phyloP scores from a whole-genome alignment of 2,113 vertebrate genomes.

The Podarcis muralis region DNA sequence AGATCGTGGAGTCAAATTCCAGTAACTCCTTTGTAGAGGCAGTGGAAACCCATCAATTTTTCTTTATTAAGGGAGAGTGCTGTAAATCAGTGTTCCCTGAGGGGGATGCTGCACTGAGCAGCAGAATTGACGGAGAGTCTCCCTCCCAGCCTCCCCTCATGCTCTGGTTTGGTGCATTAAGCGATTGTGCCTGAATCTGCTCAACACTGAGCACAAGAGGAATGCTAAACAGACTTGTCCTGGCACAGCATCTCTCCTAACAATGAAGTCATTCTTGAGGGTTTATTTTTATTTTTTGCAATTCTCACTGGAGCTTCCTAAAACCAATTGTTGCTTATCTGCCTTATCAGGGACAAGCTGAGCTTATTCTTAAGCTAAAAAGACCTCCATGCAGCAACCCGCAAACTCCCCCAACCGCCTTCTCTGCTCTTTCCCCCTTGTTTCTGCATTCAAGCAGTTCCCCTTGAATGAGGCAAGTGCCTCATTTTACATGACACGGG shows the following conservation, averaged over 20 bases:
- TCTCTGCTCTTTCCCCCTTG: no score
- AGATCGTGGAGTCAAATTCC: background rate
- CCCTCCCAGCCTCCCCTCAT: no score
- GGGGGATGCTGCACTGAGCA: accelerated
- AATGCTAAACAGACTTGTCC: background rate
- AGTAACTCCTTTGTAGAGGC: background rate
- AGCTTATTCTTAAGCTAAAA: background rate
- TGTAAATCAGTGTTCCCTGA: slow-evolving; percentile 1
- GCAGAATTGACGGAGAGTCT: background rate
- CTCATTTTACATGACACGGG: background rate
- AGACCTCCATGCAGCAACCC: background rate
- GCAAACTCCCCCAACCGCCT: background rate
- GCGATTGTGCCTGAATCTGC: background rate
- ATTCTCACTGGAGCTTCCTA: background rate
- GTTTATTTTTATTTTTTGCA: background rate
- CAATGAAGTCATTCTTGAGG: background rate
- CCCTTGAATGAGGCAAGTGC: background rate
- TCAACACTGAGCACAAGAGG: background rate
- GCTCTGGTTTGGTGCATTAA: background rate
- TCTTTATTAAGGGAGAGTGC: background rate
- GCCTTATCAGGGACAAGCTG: background rate
- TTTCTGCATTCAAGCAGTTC: background rate
- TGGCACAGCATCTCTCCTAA: background rate
- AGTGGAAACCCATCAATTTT: background rate
- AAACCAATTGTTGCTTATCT: background rate